Conservation (phyloP, 2,888 invertebrate genomes). For the Orthosia cruda region DNA sequence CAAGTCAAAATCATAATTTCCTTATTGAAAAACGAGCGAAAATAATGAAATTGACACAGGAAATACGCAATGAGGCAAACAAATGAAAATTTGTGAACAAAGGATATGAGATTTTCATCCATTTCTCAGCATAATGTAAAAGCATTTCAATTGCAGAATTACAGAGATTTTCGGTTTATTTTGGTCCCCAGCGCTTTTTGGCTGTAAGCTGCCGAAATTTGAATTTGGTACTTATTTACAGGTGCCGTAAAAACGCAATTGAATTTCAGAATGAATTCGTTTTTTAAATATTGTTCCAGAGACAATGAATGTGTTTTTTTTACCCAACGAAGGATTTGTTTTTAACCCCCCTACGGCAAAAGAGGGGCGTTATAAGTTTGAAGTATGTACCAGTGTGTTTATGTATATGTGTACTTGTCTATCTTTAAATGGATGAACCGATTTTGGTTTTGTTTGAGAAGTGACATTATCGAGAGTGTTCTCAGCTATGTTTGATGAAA, state of each 20-base stretch:
- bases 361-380: too few relatives aligned
- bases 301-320: not conserved
- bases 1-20: not conserved
- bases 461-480: too few relatives aligned
- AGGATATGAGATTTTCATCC: constrained; percentile 8
- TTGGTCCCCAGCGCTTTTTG: constrained; percentile 2
- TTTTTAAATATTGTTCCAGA: constrained; percentile 1
- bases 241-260: not conserved
- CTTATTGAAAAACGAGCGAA: not conserved
- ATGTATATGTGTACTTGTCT: too few relatives aligned
- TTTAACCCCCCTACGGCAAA: too few relatives aligned
- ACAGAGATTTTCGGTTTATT: constrained; percentile 4
- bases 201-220: not conserved
- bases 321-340: not conserved
- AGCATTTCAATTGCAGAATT: constrained; percentile 18
- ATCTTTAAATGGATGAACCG: too few relatives aligned
- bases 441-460: too few relatives aligned
- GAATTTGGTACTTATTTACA: not conserved
- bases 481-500: too few relatives aligned
- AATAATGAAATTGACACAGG: constrained; percentile 1
- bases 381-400: too few relatives aligned
- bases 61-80: constrained; percentile 6
- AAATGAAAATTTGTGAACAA: constrained; percentile 9
- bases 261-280: not conserved
- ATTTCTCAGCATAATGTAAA: constrained; percentile 16